phyloP scores from a whole-genome alignment of 2,888 invertebrate genomes.

The Sarcophaga carnaria region DNA sequence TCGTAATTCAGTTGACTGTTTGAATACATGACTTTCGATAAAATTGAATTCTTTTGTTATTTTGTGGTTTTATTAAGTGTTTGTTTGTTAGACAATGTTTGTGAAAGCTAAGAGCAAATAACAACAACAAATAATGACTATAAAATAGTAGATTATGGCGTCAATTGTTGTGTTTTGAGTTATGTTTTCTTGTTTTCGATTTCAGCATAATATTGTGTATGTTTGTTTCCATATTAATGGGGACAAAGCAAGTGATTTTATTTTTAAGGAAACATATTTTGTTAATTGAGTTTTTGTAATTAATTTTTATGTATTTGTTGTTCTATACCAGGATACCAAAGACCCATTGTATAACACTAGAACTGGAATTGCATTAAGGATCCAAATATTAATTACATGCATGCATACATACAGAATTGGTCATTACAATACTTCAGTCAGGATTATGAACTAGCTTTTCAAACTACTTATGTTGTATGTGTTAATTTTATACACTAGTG shows the following conservation, averaged over 20 bases:
- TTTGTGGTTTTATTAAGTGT: conserved; percentile 25
- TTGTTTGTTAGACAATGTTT: conserved; percentile 22
- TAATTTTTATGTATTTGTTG: no score
- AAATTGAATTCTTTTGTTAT: conserved; percentile 54
- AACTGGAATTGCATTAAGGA: no score
- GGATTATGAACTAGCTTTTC: no score
- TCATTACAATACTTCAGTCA: no score
- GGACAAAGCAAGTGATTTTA: neutral
- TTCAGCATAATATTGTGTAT: neutral
- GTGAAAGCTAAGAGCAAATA: neutral
- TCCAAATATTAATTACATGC: no score
- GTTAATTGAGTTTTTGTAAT: no score
- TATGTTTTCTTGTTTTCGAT: neutral
- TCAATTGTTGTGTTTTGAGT: conserved; percentile 22
- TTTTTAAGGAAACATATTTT: conserved; percentile 9
- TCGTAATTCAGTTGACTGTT: neutral
- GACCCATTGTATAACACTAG: no score
- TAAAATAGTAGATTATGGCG: conserved; percentile 3
- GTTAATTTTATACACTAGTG: no score
- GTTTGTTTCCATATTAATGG: no score
- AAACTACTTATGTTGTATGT: no score
- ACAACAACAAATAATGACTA: conserved; percentile 6
- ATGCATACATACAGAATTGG: no score
- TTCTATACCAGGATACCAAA: no score
- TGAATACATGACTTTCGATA: conserved; percentile 20